phyloP scores from a whole-genome alignment of 2,113 vertebrate genomes.

The Pungitius pungitius region DNA sequence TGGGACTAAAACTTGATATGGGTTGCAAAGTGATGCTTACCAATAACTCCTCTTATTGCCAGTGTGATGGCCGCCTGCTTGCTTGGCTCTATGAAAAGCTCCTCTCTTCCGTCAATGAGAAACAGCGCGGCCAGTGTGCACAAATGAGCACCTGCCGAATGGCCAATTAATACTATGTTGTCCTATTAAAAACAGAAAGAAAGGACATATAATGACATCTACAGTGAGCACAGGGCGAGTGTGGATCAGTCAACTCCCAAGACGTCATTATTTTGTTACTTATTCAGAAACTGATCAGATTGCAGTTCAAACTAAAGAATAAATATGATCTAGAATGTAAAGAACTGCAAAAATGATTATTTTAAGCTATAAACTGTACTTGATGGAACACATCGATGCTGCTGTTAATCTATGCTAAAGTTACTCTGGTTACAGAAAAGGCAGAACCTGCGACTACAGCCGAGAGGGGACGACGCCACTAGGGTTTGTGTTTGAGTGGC shows the following conservation, averaged over 20 bases:
- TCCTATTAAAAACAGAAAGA: conserved; percentile 58
- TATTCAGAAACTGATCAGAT: neutral
- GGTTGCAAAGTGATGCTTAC: conserved; percentile 46
- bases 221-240: neutral
- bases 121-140: conserved; percentile 75
- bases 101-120: conserved; percentile 69
- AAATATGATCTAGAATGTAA: neutral
- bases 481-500: too few species aligned
- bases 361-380: too few species aligned
- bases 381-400: too few species aligned
- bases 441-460: too few species aligned
- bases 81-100: conserved; percentile 70
- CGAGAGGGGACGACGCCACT: too few species aligned
- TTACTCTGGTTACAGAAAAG: too few species aligned
- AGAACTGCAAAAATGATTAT: too few species aligned
- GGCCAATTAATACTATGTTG: conserved; percentile 78
- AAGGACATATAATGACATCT: neutral
- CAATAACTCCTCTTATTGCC: conserved; percentile 75
- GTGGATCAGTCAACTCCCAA: neutral
- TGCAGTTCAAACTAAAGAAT: neutral
- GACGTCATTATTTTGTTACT: neutral
- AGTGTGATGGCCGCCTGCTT: conserved; percentile 58
- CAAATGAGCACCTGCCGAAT: conserved; percentile 81
- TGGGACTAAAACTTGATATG: neutral
- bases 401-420: neutral